Evolutionary conservation across 2,797 vertebrate genomes (phyloP), one percentile per base, ranked within the genome.

Genomic region (Megalops cyprinoides): DNA sequence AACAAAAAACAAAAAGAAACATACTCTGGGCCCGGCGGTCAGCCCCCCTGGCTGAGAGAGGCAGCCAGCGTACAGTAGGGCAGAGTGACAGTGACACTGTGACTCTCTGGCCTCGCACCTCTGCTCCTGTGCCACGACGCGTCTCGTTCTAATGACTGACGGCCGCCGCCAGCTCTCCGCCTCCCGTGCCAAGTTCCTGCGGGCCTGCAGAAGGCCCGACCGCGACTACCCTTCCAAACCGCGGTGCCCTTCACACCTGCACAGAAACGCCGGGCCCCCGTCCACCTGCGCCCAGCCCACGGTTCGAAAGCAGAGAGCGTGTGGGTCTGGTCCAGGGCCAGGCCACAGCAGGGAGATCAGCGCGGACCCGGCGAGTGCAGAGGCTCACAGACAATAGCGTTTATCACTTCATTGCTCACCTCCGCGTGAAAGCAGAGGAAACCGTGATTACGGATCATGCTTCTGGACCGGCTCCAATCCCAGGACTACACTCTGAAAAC

Each of bases 71-170:
- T 1, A 10, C 62, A 67, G 25, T 0, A 28, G 62, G 56, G 62
- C 10, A 28, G 58, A 5, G 58, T 1, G 25, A 14, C 62, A 58
- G 1, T 14, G 28, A 28, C 7, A 37, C 0, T 14, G 23, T 58
- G 56, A n/a, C 25, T 23, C 56, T n/a, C n/a, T 58, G 56, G 56
- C 56, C 1, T 37, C 34, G 3, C 62, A 67, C 62, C 34, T 14
- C 65, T 23, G 14, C 31, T 42, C 58, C n/a, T 25, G 49, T 28
- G 23, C 71, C 78, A 44, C 79, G 18, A 65, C n/a, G 10, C 79
- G 79, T 51, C 71, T 78, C 78, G 55, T 79, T 28, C n/a, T 46
- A 49, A 69, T 58, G 71, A 77, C 81, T 79, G 84, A 76, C 74
- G 81, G 56, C 15, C 18, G 46, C 3, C 42, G 74, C 80, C 81